A percentile compares a stretch with the other conserved stretches of the same genome.
phyloP scores from a whole-genome alignment of 2,888 invertebrate species.

The Drosophila kuntzei region DNA sequence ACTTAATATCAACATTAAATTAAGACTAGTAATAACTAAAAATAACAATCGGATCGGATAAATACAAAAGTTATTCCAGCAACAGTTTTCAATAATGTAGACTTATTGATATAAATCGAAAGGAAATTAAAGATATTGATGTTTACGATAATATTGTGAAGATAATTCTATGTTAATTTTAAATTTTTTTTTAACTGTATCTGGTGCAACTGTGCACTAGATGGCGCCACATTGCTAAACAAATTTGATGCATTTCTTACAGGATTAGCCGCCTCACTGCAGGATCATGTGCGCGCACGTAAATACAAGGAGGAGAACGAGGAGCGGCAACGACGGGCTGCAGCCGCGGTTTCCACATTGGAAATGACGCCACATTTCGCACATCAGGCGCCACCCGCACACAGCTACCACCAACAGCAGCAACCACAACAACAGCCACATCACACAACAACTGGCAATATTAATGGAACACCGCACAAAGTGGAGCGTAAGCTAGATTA shows the following conservation, averaged over 20 bases:
- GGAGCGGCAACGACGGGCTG: conserved; percentile 84
- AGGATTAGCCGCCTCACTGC: conserved; percentile 93
- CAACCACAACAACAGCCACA: conserved; percentile 39
- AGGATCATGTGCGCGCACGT: conserved; percentile 91
- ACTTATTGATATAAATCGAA: too few relatives aligned
- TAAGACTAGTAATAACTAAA: too few relatives aligned
- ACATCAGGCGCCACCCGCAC: conserved; percentile 69
- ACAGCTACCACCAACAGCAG: conserved; percentile 61
- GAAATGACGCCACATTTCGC: conserved; percentile 60
- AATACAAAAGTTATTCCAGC: too few relatives aligned
- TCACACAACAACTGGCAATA: conserved; percentile 33
- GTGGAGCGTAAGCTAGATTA: conserved; percentile 79
- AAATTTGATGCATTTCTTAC: neutral
- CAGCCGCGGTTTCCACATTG: conserved; percentile 69
- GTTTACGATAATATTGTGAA: too few relatives aligned
- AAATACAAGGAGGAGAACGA: conserved; percentile 87
- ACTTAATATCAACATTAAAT: too few relatives aligned
- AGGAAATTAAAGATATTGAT: too few relatives aligned
- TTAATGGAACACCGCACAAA: conserved; percentile 80
- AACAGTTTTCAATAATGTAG: too few relatives aligned
- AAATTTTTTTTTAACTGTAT: too few relatives aligned
- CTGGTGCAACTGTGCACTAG: neutral
- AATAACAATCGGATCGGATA: too few relatives aligned
- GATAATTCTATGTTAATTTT: too few relatives aligned
- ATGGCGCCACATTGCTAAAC: conserved; percentile 17